Percentiles rank a stretch among this genome's conserved stretches.
Evolutionary conservation across 2,888 invertebrate genomes (phyloP).

Genomic region (Sarcophaga rosellei): DNA sequence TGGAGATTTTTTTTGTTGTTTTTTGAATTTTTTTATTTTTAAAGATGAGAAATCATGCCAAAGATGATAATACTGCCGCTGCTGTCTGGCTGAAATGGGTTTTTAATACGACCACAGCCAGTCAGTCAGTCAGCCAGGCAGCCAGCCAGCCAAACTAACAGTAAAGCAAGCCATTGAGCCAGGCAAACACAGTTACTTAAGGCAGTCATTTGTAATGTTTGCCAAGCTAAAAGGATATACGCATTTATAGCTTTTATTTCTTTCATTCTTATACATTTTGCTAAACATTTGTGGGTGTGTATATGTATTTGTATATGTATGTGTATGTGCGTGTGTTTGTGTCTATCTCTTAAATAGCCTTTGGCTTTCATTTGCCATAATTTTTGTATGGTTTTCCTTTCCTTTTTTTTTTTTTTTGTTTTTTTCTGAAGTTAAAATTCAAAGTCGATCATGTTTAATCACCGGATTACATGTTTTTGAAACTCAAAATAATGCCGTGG

Average conservation of each 20-base stretch:
- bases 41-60: constrained; percentile 51
- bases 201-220: constrained; percentile 50
- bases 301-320: too few relatives aligned
- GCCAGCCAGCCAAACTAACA: not conserved
- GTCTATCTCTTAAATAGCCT: constrained; percentile 69
- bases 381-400: constrained; percentile 24
- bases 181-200: constrained; percentile 57
- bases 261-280: constrained; percentile 34
- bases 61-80: constrained; percentile 36
- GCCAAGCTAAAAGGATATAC: constrained; percentile 59
- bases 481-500: constrained; percentile 47
- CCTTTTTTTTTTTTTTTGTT: constrained; percentile 9
- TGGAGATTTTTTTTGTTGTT: not conserved
- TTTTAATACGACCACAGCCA: constrained; percentile 72
- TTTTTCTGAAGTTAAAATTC: constrained; percentile 70
- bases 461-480: constrained; percentile 72
- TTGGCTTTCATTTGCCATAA: constrained; percentile 54
- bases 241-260: constrained; percentile 54
- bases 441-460: constrained; percentile 77
- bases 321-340: too few relatives aligned
- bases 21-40: constrained; percentile 1
- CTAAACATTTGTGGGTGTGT: not conserved
- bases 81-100: constrained; percentile 70
- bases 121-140: constrained; percentile 16
- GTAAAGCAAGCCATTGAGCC: not conserved